Evolutionary conservation across 2,888 invertebrate genomes (phyloP).

Genomic region (Kryphioiulus occultus): DNA sequence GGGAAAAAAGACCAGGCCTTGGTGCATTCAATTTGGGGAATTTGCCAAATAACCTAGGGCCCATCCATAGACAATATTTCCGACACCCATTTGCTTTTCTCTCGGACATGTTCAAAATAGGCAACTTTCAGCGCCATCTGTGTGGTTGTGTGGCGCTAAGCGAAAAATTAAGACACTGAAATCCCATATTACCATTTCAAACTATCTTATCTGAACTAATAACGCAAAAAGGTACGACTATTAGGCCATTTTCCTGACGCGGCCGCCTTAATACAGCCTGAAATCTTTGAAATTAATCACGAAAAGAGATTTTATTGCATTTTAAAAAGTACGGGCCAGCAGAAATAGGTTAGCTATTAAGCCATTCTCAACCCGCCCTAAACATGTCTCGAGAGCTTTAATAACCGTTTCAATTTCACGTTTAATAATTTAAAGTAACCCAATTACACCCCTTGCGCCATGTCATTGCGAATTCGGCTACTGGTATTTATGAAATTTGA

Average conservation of each 20-base stretch:
- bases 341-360: slow-evolving; percentile 23
- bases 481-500: slow-evolving; percentile 13
- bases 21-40: not conserved
- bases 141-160: no score
- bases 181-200: not conserved
- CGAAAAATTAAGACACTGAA: no score
- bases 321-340: slow-evolving; percentile 16
- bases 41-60: not conserved
- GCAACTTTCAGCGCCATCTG: no score
- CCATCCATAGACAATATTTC: not conserved
- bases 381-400: slow-evolving; percentile 9
- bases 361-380: slow-evolving; percentile 2
- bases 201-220: not conserved
- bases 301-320: not conserved
- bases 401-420: slow-evolving; percentile 2
- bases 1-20: not conserved
- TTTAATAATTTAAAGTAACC: not conserved
- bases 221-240: not conserved
- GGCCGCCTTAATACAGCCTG: not conserved
- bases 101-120: no score
- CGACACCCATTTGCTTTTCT: no score
- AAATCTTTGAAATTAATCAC: not conserved
- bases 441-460: slow-evolving; percentile 15
- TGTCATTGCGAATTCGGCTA: not conserved
- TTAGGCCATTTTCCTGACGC: not conserved